phyloP scores from a whole-genome alignment of 2,113 vertebrate genomes.

The Podiceps cristatus region DNA sequence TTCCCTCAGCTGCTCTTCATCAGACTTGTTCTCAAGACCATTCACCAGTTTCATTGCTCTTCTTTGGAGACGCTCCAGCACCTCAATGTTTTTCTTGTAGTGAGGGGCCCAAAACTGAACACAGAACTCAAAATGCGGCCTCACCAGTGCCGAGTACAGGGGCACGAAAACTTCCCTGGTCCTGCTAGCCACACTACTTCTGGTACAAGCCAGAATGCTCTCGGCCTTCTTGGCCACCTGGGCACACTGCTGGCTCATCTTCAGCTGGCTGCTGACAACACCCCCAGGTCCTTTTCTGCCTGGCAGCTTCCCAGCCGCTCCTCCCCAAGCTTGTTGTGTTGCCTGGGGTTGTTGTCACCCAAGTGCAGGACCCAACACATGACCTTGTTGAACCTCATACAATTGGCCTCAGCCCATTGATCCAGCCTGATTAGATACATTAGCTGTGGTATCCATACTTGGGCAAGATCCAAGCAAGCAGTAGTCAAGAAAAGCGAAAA shows the following conservation, averaged over 20 bases:
- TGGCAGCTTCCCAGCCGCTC: background rate
- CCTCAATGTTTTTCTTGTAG: background rate
- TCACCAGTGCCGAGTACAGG: background rate
- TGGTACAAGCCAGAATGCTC: background rate
- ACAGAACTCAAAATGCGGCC: fast-evolving
- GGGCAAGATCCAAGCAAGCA: background rate
- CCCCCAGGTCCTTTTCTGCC: background rate
- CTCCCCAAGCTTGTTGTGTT: background rate
- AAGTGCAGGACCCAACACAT: background rate
- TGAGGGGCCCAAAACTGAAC: background rate
- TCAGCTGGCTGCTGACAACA: fast-evolving
- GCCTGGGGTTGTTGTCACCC: background rate
- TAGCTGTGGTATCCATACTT: background rate
- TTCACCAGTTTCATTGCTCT: background rate
- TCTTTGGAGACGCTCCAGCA: background rate
- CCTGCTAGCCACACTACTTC: background rate
- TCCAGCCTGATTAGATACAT: background rate
- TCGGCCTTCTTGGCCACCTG: background rate
- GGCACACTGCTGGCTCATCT: background rate
- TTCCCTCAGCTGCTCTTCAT: background rate
- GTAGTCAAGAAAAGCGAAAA: background rate
- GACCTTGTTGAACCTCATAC: background rate
- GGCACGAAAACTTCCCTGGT: fast-evolving
- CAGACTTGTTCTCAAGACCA: background rate
- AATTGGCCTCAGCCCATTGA: fast-evolving